Conservation (phyloP, 2,888 invertebrate genomes). For the Agrotis clavis region DNA sequence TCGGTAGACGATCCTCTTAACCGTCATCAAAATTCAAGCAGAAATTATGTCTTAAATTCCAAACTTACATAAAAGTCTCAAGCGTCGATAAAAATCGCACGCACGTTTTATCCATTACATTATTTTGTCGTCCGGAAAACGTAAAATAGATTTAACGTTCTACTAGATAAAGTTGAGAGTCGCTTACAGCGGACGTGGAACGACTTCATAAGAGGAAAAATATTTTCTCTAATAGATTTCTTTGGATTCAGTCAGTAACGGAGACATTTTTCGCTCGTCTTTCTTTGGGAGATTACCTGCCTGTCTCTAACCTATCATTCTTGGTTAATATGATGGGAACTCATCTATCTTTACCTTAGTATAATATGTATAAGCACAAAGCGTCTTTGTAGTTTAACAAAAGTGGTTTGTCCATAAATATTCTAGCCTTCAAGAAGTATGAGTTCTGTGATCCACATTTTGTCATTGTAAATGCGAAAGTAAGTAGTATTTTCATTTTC, state of each 20-base stretch:
- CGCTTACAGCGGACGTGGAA: constrained; percentile 30
- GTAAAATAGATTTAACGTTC: constrained; percentile 29
- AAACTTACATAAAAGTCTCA: constrained; percentile 31
- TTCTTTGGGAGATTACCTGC: constrained; percentile 32
- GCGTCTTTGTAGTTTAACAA: too few relatives aligned
- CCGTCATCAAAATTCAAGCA: constrained; percentile 24
- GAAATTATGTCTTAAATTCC: constrained; percentile 13
- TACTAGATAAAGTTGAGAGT: constrained; percentile 47
- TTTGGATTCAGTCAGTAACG: constrained; percentile 36
- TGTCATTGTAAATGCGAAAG: too few relatives aligned
- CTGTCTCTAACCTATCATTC: constrained; percentile 8
- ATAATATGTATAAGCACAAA: too few relatives aligned
- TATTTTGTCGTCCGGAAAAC: constrained; percentile 21
- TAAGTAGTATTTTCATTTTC: too few relatives aligned
- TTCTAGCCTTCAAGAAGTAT: too few relatives aligned
- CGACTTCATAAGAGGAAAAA: constrained; percentile 43
- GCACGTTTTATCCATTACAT: constrained; percentile 46
- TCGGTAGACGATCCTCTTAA: too few relatives aligned
- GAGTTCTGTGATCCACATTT: too few relatives aligned
- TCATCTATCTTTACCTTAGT: constrained; percentile 2
- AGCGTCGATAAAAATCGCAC: constrained; percentile 51
- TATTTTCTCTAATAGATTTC: constrained; percentile 52
- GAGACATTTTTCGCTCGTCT: constrained; percentile 28
- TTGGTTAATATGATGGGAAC: constrained; percentile 9
- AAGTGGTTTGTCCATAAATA: too few relatives aligned